Percentiles rank a stretch among this genome's conserved stretches.
phyloP scores from a whole-genome alignment of 2,113 vertebrate species.

The Synodontis membranacea region DNA sequence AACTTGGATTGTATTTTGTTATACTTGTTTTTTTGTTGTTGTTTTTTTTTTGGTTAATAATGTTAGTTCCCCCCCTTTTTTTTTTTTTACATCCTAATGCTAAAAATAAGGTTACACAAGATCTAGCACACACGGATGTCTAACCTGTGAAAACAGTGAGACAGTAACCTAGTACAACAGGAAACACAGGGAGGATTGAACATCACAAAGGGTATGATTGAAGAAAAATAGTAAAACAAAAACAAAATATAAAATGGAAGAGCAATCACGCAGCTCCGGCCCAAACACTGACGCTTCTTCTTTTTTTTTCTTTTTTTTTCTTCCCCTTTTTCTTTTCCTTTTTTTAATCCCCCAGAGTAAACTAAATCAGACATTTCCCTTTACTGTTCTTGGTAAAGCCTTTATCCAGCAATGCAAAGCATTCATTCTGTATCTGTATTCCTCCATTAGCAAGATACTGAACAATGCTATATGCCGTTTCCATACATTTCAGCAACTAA shows the following conservation, averaged over 20 bases:
- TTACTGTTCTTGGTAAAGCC: constrained; percentile 54
- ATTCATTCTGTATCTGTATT: background rate
- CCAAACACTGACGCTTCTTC: constrained; percentile 8
- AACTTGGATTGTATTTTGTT: constrained; percentile 68
- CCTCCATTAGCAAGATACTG: background rate
- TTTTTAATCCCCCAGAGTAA: background rate
- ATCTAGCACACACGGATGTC: constrained; percentile 72
- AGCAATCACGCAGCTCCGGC: constrained; percentile 61
- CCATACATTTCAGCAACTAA: background rate
- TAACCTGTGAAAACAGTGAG: constrained; percentile 70
- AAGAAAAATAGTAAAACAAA: constrained; percentile 48
- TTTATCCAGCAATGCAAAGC: constrained; percentile 25
- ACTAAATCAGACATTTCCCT: constrained; percentile 22
- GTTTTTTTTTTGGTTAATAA: constrained; percentile 65
- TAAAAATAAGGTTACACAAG: constrained; percentile 73
- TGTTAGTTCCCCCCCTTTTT: constrained; percentile 59
- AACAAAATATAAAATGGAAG: constrained; percentile 57
- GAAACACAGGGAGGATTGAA: constrained; percentile 52
- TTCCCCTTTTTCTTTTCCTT: background rate
- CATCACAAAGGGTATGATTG: constrained; percentile 42
- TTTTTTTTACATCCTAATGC: constrained; percentile 68
- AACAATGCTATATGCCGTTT: background rate
- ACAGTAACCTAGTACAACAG: constrained; percentile 71
- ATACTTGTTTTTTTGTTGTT: constrained; percentile 55
- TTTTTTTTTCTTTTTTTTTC: no score